Conservation (phyloP, 1,140 invertebrate genomes). For the Nymphalis io region DNA sequence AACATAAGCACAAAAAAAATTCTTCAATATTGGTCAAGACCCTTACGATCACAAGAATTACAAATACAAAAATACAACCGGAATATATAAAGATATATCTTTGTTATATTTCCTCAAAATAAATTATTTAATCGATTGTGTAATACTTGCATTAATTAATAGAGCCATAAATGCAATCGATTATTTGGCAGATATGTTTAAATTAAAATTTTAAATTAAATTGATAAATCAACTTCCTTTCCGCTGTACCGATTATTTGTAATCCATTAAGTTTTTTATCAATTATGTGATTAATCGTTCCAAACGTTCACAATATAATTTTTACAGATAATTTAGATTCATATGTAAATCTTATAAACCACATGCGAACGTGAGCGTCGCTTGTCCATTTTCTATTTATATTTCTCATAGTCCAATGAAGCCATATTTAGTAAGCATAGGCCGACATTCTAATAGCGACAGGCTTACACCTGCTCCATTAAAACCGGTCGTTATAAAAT, state of each 20-base stretch:
- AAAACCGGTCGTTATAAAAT: constrained; percentile 42
- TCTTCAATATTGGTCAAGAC: no score
- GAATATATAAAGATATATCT: no score
- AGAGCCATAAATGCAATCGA: neutral
- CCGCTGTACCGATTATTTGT: constrained; percentile 10
- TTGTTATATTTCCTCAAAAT: neutral
- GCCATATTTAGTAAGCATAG: constrained; percentile 27
- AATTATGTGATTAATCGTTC: neutral
- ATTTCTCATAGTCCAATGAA: constrained; percentile 18
- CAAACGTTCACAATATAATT: neutral
- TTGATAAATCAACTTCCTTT: constrained; percentile 10
- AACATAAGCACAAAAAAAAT: no score
- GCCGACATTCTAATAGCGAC: constrained; percentile 26
- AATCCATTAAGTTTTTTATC: constrained; percentile 2
- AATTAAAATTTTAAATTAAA: neutral
- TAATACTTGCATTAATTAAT: constrained; percentile 1
- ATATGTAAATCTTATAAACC: constrained; percentile 27
- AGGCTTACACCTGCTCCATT: constrained; percentile 37
- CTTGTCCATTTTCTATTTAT: constrained; percentile 27
- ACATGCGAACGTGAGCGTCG: constrained; percentile 2
- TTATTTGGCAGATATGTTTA: constrained; percentile 10
- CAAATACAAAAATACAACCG: no score
- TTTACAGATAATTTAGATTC: neutral
- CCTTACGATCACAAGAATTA: no score
- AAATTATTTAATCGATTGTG: neutral